A percentile compares a stretch with the other conserved stretches of the same genome.
phyloP scores from a whole-genome alignment of 2,113 vertebrate species.

The Thalassoma bifasciatum region DNA sequence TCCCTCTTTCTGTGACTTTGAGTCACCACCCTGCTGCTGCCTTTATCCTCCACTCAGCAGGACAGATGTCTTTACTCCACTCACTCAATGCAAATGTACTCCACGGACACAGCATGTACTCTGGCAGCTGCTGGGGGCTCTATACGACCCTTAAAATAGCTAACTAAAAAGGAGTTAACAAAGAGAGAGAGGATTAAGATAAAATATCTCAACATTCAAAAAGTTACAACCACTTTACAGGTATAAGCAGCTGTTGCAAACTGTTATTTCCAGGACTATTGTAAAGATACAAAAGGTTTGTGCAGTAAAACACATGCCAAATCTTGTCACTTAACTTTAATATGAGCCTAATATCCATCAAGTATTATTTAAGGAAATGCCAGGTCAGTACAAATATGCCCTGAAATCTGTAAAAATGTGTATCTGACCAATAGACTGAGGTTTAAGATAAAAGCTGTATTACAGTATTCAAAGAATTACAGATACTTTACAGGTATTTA shows the following conservation, averaged over 20 bases:
- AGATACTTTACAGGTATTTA: background rate
- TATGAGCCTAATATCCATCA: too few species aligned
- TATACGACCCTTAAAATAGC: background rate
- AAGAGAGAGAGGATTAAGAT: background rate
- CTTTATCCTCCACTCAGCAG: background rate
- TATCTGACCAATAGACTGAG: too few species aligned
- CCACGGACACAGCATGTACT: background rate
- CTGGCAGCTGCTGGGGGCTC: background rate
- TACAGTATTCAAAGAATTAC: too few species aligned
- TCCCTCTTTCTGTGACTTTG: conserved; percentile 45
- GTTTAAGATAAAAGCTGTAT: too few species aligned
- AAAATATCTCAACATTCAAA: background rate
- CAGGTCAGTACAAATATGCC: too few species aligned
- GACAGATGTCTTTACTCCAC: background rate
- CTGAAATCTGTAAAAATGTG: too few species aligned
- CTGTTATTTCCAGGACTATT: background rate
- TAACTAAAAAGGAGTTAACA: background rate
- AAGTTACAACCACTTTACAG: too few species aligned
- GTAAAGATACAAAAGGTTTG: too few species aligned
- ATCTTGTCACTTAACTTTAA: too few species aligned
- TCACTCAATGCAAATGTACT: background rate
- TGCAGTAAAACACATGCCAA: too few species aligned
- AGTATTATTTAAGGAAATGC: too few species aligned
- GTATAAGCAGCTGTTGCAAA: background rate
- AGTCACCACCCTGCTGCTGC: conserved; percentile 31